Conservation (phyloP, 2,888 invertebrate species). For the Ochropacha duplaris region DNA sequence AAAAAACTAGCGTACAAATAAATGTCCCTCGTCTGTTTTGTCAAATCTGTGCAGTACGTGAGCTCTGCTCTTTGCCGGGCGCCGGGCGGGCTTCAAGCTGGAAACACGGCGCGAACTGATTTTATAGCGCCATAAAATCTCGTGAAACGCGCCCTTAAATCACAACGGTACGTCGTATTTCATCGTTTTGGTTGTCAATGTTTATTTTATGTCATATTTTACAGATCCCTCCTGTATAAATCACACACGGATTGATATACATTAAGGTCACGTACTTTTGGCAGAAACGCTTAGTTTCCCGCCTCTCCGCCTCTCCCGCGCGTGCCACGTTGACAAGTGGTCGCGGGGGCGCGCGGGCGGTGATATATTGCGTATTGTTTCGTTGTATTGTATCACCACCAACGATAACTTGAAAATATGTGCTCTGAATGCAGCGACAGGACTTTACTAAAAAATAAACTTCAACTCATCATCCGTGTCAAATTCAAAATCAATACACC, state of each 20-base stretch:
- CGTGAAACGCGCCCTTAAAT: constrained; percentile 81
- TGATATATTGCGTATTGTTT: constrained; percentile 27
- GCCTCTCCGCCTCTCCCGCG: constrained; percentile 33
- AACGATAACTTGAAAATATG: neutral
- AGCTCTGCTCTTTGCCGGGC: constrained; percentile 49
- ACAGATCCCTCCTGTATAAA: constrained; percentile 79
- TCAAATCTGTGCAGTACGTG: constrained; percentile 80
- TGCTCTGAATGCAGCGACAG: neutral
- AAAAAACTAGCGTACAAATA: constrained; percentile 78
- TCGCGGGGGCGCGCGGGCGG: constrained; percentile 33
- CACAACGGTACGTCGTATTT: constrained; percentile 79
- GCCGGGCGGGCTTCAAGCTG: constrained; percentile 26
- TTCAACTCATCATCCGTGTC: neutral
- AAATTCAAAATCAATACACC: neutral
- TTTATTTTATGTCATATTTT: constrained; percentile 84
- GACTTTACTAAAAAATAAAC: neutral
- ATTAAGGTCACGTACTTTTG: constrained; percentile 81
- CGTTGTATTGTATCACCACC: neutral
- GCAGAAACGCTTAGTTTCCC: constrained; percentile 72
- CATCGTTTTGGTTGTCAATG: constrained; percentile 83
- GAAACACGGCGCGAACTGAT: constrained; percentile 67
- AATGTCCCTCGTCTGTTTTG: constrained; percentile 80
- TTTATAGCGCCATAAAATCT: constrained; percentile 82
- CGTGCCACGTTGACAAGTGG: constrained; percentile 59
- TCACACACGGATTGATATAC: constrained; percentile 79